phyloP scores from a whole-genome alignment of 2,888 invertebrate species.

The Leuctra nigra region DNA sequence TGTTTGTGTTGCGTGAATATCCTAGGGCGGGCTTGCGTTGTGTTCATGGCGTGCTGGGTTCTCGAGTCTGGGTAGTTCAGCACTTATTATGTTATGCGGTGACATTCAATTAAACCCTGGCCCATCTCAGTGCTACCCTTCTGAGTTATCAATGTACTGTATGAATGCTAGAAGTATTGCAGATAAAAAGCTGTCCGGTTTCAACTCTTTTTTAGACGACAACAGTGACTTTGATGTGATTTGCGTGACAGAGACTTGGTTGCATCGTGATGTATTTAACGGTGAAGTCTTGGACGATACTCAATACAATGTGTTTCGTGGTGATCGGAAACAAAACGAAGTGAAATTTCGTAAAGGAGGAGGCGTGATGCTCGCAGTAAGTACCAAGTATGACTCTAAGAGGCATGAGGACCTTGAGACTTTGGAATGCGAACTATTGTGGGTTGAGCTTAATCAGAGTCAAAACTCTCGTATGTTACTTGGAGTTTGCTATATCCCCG shows the following conservation, averaged over 20 bases:
- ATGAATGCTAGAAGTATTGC: constrained; percentile 2
- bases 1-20: no score
- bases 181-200: not conserved
- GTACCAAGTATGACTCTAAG: not conserved
- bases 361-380: not conserved
- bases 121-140: no score
- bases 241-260: no score
- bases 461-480: not conserved
- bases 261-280: not conserved
- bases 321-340: not conserved
- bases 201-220: not conserved
- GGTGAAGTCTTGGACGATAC: no score
- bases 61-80: no score
- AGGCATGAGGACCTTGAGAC: not conserved
- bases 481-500: not conserved
- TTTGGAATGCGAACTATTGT: not conserved
- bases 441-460: not conserved
- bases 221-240: not conserved
- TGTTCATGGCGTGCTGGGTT: no score
- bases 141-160: no score
- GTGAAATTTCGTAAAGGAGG: not conserved
- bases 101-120: constrained; percentile 5
- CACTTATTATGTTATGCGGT: no score
- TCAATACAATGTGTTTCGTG: not conserved
- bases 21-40: no score